These are phyloP conservation scores for Ceriagrion tenellum DNA, from an alignment of 2,888 invertebrate genomes.

Conservation along the genomic window DNA sequence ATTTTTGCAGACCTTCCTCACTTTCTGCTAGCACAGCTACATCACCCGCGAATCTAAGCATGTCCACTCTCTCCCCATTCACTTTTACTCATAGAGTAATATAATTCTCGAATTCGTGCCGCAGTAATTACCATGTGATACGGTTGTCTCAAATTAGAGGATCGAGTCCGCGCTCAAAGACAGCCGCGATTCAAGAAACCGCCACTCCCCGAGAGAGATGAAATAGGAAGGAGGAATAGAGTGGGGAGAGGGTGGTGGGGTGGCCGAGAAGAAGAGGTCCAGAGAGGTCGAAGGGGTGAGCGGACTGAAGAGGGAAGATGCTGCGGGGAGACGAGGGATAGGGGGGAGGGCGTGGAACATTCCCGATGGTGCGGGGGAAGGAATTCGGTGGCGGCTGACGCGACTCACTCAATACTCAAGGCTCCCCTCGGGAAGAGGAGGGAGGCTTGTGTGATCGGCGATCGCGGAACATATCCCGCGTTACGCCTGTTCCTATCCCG, in stretches of 20 bases:
- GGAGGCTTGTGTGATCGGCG: background rate
- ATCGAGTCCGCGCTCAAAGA: background rate
- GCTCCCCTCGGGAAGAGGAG: background rate
- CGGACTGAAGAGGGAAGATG: background rate
- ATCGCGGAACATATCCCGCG: background rate
- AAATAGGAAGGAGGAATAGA: background rate
- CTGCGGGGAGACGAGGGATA: background rate
- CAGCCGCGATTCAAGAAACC: background rate
- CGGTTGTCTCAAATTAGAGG: too few relatives aligned
- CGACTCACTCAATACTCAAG: background rate
- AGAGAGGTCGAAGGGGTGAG: constrained; percentile 3
- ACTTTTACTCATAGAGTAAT: too few relatives aligned
- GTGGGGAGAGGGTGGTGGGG: background rate
- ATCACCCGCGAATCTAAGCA: too few relatives aligned
- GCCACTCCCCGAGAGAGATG: background rate
- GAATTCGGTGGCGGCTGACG: background rate
- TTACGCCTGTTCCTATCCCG: background rate
- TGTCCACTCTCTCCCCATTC: too few relatives aligned
- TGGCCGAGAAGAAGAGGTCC: background rate
- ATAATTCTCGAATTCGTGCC: too few relatives aligned
- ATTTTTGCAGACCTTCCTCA: too few relatives aligned
- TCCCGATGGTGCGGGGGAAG: background rate
- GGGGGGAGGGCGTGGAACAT: background rate
- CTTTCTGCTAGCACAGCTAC: too few relatives aligned
- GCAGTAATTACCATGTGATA: too few relatives aligned